phyloP scores from a whole-genome alignment of 2,113 vertebrate species.

The Coregonus clupeaformis region DNA sequence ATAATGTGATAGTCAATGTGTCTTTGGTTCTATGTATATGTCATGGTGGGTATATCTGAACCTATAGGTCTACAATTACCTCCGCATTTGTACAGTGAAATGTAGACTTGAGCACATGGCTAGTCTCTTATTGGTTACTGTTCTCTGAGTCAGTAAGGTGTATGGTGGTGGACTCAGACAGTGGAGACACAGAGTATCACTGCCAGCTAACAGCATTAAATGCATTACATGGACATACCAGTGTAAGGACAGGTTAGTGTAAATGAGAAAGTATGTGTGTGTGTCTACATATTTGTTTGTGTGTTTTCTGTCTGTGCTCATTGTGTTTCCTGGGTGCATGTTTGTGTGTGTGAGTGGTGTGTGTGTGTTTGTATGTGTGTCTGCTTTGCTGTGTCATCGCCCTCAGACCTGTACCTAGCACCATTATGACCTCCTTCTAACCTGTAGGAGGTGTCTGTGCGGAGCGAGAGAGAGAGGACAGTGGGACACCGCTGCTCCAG shows the following conservation, averaged over 20 bases:
- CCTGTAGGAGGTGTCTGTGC: slow-evolving; percentile 60
- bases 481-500: slow-evolving; percentile 14
- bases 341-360: background rate
- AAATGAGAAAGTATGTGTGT: background rate
- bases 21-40: no score
- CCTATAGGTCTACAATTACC: no score
- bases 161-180: no score
- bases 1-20: no score
- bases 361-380: background rate
- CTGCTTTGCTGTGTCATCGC: slow-evolving; percentile 46
- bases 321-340: slow-evolving; percentile 27
- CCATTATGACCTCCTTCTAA: slow-evolving; percentile 72
- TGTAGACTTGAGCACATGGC: no score
- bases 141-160: no score
- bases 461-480: slow-evolving; percentile 25
- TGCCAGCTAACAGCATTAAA: slow-evolving; percentile 22
- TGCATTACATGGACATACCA: background rate
- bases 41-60: no score
- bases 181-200: no score
- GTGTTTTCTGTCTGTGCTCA: slow-evolving; percentile 21
- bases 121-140: no score
- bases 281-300: background rate
- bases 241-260: slow-evolving; percentile 6
- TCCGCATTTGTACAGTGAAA: no score
- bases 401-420: slow-evolving; percentile 57